These are phyloP conservation scores for Lophochroa leadbeateri DNA, from an alignment of 2,113 vertebrate genomes.

Conservation along the genomic window DNA sequence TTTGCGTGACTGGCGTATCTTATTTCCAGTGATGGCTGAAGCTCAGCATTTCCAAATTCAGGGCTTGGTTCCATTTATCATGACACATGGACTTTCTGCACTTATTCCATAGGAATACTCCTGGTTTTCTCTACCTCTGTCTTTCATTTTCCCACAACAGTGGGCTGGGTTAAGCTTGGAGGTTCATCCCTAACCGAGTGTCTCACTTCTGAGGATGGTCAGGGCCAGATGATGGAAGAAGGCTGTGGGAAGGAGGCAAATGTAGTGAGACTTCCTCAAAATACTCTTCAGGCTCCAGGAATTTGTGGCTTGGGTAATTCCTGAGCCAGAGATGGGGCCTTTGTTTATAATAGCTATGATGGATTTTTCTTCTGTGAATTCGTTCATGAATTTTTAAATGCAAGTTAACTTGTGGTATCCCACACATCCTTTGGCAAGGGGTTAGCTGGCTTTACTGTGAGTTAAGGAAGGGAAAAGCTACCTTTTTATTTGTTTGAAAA, in stretches of 20 bases:
- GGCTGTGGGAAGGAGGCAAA: constrained; percentile 23
- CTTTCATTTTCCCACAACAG: background rate
- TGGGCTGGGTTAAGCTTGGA: background rate
- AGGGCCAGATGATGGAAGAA: constrained; percentile 4
- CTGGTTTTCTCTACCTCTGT: background rate
- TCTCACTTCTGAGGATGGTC: background rate
- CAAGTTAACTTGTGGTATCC: constrained; percentile 57
- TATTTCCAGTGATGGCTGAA: constrained; percentile 1
- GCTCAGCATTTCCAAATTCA: background rate
- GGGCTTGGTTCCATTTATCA: background rate
- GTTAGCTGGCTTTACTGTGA: constrained; percentile 17
- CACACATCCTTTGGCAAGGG: constrained; percentile 42
- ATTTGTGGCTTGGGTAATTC: constrained; percentile 25
- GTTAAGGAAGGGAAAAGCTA: constrained; percentile 26
- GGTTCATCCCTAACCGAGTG: background rate
- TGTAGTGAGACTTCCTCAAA: constrained; percentile 56
- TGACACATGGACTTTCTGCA: background rate
- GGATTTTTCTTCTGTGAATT: constrained; percentile 66
- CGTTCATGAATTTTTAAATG: constrained; percentile 7
- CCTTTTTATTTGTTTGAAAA: constrained; percentile 30
- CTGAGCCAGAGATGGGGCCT: constrained; percentile 39
- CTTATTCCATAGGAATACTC: background rate
- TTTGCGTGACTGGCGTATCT: background rate
- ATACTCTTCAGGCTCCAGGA: constrained; percentile 49
- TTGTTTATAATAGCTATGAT: constrained; percentile 59